Evolutionary conservation across 2,113 vertebrate species (phyloP).

Genomic region (Macrotis lagotis): DNA sequence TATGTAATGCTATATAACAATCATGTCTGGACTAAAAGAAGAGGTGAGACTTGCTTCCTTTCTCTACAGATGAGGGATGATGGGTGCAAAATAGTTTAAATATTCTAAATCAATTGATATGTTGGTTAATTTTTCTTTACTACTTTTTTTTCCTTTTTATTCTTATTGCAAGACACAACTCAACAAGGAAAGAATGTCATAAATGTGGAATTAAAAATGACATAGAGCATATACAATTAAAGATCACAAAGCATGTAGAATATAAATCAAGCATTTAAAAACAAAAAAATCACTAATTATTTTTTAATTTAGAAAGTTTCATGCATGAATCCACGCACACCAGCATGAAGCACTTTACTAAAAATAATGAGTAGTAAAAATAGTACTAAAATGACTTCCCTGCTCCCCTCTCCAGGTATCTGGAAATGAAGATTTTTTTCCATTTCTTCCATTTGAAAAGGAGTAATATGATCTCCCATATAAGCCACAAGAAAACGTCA

Average conservation of each 20-base stretch:
- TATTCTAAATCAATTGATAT: background rate
- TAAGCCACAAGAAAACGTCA: slow-evolving; percentile 80
- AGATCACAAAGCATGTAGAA: background rate
- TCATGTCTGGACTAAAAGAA: background rate
- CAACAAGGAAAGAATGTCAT: background rate
- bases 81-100: background rate
- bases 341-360: slow-evolving; percentile 9
- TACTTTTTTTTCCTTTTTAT: background rate
- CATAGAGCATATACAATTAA: background rate
- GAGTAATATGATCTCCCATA: slow-evolving; percentile 75
- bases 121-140: background rate
- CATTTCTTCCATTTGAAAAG: slow-evolving; percentile 73
- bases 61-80: background rate
- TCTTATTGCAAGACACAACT: background rate
- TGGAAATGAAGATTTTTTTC: slow-evolving; percentile 71
- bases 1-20: background rate
- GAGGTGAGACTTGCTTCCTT: background rate
- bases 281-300: background rate
- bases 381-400: slow-evolving; percentile 47
- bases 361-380: slow-evolving; percentile 3
- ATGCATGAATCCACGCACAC: background rate
- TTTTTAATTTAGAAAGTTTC: background rate
- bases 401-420: slow-evolving; percentile 38
- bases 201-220: background rate
- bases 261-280: background rate